Percentiles rank a stretch among this genome's conserved stretches.
Conservation (phyloP, 1,140 invertebrate genomes). For the Sycobia sp. region DNA sequence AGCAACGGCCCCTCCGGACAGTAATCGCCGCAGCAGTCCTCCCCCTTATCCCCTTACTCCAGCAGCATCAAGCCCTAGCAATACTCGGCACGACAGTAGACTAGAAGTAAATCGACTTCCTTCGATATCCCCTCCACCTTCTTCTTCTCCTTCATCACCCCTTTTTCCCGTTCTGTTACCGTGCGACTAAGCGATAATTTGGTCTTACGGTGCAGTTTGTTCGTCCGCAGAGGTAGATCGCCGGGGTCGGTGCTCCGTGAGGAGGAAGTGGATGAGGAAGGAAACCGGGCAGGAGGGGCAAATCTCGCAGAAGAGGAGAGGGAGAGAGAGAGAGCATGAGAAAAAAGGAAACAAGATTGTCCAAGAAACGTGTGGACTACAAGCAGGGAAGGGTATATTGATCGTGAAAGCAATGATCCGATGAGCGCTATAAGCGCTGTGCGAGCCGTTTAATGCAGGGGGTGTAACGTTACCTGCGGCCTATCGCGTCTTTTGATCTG, state of each 20-base stretch:
- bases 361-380: constrained; percentile 24
- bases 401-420: constrained; percentile 8
- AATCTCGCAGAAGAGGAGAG: neutral
- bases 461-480: no score
- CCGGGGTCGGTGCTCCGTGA: no score
- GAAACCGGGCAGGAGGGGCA: no score
- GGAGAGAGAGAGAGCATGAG: neutral
- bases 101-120: neutral
- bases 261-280: no score
- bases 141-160: neutral
- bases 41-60: neutral
- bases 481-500: no score
- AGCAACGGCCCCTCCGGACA: constrained; percentile 8
- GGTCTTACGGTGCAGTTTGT: constrained; percentile 45
- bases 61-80: neutral
- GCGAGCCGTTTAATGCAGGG: neutral
- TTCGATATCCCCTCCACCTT: neutral
- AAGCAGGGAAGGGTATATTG: constrained; percentile 8
- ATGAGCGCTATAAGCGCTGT: neutral
- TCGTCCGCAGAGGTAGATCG: no score
- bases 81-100: constrained; percentile 8
- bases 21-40: no score
- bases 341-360: constrained; percentile 41
- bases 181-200: constrained; percentile 45
- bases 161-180: no score